These are phyloP conservation scores for Trichonephila clavata DNA, from an alignment of 1,140 invertebrate species.

Conservation along the genomic window DNA sequence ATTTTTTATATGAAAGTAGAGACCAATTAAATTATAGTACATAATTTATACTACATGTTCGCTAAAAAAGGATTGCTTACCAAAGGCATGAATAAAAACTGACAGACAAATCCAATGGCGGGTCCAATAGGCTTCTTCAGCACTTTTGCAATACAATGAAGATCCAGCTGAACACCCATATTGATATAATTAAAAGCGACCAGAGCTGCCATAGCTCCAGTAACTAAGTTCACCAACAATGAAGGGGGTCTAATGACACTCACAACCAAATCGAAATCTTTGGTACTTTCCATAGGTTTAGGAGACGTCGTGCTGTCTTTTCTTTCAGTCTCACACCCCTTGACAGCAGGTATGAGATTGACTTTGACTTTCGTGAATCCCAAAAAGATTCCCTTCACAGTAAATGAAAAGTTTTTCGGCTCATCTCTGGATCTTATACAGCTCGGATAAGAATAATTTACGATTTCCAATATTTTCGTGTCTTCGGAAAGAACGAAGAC, in stretches of 20 bases:
- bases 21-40: no score
- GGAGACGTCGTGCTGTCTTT: neutral
- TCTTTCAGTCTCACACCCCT: neutral
- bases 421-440: slow-evolving; percentile 71
- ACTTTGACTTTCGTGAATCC: slow-evolving; percentile 82
- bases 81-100: slow-evolving; percentile 94
- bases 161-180: slow-evolving; percentile 94
- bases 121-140: slow-evolving; percentile 90
- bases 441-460: slow-evolving; percentile 12
- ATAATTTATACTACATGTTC: no score
- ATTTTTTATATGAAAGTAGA: no score
- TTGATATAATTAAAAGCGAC: slow-evolving; percentile 94
- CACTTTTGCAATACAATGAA: slow-evolving; percentile 86
- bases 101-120: slow-evolving; percentile 89
- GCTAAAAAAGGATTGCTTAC: slow-evolving; percentile 82
- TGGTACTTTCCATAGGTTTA: neutral
- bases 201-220: slow-evolving; percentile 87
- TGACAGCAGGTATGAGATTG: neutral
- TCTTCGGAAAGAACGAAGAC: slow-evolving; percentile 43
- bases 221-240: slow-evolving; percentile 84
- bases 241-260: slow-evolving; percentile 56
- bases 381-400: slow-evolving; percentile 85
- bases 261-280: slow-evolving; percentile 54
- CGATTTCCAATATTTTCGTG: slow-evolving; percentile 34
- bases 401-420: slow-evolving; percentile 82